Evolutionary conservation across 2,888 invertebrate species (phyloP).

Genomic region (Pollenia labialis): DNA sequence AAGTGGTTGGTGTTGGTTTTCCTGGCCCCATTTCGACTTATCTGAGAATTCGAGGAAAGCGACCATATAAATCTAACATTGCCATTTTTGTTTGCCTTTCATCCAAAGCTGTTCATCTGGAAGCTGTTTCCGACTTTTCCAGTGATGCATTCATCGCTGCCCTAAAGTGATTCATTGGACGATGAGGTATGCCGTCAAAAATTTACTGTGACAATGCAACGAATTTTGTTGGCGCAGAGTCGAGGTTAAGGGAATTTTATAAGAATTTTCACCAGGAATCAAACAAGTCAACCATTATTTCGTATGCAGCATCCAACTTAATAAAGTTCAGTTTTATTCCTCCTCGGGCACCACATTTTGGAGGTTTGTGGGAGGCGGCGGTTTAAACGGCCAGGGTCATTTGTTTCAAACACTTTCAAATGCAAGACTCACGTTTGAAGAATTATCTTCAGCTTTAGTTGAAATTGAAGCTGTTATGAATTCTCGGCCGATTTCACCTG

Average conservation of each 20-base stretch:
- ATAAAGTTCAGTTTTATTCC: constrained; percentile 44
- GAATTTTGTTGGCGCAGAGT: constrained; percentile 53
- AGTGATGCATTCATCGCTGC: constrained; percentile 59
- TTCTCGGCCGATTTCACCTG: constrained; percentile 60
- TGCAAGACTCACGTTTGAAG: constrained; percentile 55
- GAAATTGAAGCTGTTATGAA: constrained; percentile 72
- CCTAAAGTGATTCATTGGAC: constrained; percentile 60
- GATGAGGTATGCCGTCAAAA: constrained; percentile 45
- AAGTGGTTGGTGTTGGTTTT: constrained; percentile 42
- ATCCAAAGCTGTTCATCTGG: constrained; percentile 63
- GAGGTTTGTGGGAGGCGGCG: constrained; percentile 60
- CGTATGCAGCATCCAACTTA: constrained; percentile 1
- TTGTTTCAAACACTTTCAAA: constrained; percentile 53
- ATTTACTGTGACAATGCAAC: constrained; percentile 60
- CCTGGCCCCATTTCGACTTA: constrained; percentile 44
- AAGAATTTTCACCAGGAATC: constrained; percentile 21
- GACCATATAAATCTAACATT: constrained; percentile 51
- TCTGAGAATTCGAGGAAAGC: constrained; percentile 49
- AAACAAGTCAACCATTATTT: neutral
- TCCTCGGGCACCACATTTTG: constrained; percentile 71
- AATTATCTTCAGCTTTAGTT: constrained; percentile 40
- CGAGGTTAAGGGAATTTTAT: constrained; percentile 42
- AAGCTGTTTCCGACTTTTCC: constrained; percentile 70
- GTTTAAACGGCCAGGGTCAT: constrained; percentile 61
- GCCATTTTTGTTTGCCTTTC: constrained; percentile 48